Evolutionary conservation across 2,113 vertebrate species (phyloP).

Genomic region (Chloropsis hardwickii): DNA sequence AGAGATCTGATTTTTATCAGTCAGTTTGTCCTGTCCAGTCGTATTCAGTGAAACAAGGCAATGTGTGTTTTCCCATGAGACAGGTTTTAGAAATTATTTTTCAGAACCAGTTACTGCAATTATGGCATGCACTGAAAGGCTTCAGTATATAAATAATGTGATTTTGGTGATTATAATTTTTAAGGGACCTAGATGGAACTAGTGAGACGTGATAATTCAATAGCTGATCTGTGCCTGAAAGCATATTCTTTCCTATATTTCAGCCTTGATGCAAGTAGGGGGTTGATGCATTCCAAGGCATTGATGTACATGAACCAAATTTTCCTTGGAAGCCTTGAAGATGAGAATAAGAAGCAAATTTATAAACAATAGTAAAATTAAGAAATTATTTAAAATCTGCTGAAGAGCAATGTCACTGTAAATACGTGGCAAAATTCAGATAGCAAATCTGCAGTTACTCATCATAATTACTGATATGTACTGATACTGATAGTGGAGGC

Average conservation of each 20-base stretch:
- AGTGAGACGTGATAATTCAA: neutral
- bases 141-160: neutral
- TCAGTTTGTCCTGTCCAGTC: neutral
- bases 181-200: neutral
- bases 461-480: neutral
- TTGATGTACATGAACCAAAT: no score
- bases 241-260: neutral
- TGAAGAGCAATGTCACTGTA: neutral
- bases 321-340: neutral
- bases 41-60: neutral
- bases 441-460: neutral
- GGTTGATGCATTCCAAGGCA: neutral
- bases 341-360: neutral
- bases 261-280: neutral
- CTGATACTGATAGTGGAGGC: neutral
- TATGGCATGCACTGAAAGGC: neutral
- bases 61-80: neutral
- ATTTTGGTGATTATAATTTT: neutral
- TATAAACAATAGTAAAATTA: neutral
- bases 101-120: neutral
- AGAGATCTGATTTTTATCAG: neutral
- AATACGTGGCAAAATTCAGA: neutral
- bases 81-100: neutral
- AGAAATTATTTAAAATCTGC: neutral
- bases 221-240: neutral